Percentiles rank a stretch among this genome's conserved stretches.
These are phyloP conservation scores for Oreochromis spilurus DNA, from an alignment of 2,113 vertebrate species.

Conservation along the genomic window DNA sequence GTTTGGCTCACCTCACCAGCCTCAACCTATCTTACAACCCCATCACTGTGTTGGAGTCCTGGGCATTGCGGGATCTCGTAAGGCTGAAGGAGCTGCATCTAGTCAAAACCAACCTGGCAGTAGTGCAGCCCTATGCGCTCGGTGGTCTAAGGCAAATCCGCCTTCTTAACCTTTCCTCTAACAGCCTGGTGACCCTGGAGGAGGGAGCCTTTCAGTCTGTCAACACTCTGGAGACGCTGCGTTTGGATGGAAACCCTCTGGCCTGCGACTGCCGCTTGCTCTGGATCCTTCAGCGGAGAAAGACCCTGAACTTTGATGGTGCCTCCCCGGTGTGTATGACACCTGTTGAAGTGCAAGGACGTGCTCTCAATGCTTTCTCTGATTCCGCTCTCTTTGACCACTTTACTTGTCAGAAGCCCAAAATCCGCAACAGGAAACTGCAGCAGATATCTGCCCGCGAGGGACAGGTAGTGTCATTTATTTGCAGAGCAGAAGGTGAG, in stretches of 20 bases:
- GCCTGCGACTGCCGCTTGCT: slow-evolving; percentile 94
- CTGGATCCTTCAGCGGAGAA: slow-evolving; percentile 93
- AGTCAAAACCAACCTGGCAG: slow-evolving; percentile 80
- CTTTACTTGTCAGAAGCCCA: slow-evolving; percentile 93
- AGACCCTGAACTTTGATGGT: slow-evolving; percentile 90
- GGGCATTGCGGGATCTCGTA: slow-evolving; percentile 86
- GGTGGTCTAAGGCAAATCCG: slow-evolving; percentile 87
- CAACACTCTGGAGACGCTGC: slow-evolving; percentile 88
- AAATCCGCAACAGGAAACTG: slow-evolving; percentile 89
- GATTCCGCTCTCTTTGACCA: slow-evolving; percentile 92
- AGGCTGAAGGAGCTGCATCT: slow-evolving; percentile 92
- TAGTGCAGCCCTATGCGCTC: slow-evolving; percentile 86
- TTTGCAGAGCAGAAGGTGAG: slow-evolving; percentile 89
- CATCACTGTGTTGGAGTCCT: slow-evolving; percentile 87
- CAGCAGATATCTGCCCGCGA: slow-evolving; percentile 83
- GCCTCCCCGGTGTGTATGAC: slow-evolving; percentile 83
- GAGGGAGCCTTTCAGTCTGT: slow-evolving; percentile 91
- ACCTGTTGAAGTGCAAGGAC: slow-evolving; percentile 84
- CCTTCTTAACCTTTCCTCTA: slow-evolving; percentile 90
- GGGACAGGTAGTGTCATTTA: slow-evolving; percentile 85
- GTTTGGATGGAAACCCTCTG: slow-evolving; percentile 90
- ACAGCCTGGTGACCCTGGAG: slow-evolving; percentile 86
- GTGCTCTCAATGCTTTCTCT: slow-evolving; percentile 82
- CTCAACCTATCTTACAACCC: slow-evolving; percentile 95
- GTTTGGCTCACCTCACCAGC: slow-evolving; percentile 84